phyloP scores from a whole-genome alignment of 2,888 invertebrate species.

The Hedya salicella region DNA sequence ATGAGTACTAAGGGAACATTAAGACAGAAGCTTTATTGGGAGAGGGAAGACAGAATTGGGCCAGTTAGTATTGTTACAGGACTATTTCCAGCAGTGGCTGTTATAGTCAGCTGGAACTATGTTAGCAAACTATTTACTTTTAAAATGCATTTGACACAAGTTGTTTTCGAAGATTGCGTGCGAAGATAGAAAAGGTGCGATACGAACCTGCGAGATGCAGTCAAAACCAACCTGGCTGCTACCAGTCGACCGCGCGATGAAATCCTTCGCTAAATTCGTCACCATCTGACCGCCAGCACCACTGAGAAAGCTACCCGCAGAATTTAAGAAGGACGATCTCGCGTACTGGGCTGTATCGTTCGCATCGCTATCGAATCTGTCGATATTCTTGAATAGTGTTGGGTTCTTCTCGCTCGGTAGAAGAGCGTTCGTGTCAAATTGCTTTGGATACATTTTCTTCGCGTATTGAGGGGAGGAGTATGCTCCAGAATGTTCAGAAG shows the following conservation, averaged over 20 bases:
- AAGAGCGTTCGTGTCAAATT: slow-evolving; percentile 65
- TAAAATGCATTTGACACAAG: neutral
- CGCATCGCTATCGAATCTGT: slow-evolving; percentile 61
- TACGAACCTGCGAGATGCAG: slow-evolving; percentile 83
- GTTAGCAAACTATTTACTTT: no score
- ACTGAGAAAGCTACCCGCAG: slow-evolving; percentile 74
- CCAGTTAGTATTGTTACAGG: no score
- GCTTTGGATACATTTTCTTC: slow-evolving; percentile 77
- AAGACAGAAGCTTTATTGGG: no score
- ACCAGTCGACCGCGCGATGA: slow-evolving; percentile 88
- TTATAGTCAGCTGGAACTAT: no score
- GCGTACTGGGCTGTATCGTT: slow-evolving; percentile 67
- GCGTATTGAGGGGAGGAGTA: slow-evolving; percentile 83
- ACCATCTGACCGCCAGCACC: slow-evolving; percentile 82
- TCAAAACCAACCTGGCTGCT: slow-evolving; percentile 88
- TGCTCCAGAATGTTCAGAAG: slow-evolving; percentile 77
- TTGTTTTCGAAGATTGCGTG: slow-evolving; percentile 55
- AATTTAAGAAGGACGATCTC: slow-evolving; percentile 70
- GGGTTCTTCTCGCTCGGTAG: slow-evolving; percentile 69
- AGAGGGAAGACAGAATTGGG: no score
- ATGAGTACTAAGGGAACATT: no score
- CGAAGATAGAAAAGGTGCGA: slow-evolving; percentile 65
- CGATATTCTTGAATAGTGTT: slow-evolving; percentile 61
- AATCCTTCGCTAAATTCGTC: slow-evolving; percentile 87
- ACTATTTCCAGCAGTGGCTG: no score